Conservation (phyloP, 2,888 invertebrate genomes). For the Leptinotarsa haldemani region DNA sequence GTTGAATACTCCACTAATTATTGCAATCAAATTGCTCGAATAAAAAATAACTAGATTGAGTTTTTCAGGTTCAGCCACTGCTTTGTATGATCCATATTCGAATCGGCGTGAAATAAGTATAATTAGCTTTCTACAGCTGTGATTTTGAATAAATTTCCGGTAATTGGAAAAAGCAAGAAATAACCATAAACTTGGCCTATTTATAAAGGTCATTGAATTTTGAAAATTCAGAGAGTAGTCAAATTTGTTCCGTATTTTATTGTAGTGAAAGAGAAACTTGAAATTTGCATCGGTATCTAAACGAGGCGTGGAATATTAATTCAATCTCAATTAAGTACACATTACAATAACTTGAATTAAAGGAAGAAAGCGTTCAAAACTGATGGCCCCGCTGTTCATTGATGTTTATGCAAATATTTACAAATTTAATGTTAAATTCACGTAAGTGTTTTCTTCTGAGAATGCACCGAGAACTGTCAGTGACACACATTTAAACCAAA, state of each 20-base stretch:
- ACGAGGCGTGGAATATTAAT: slow-evolving; percentile 4
- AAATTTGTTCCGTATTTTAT: slow-evolving; percentile 3
- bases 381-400: neutral
- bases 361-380: slow-evolving; percentile 10
- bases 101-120: slow-evolving; percentile 11
- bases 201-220: slow-evolving; percentile 4
- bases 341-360: neutral
- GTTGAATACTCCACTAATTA: too few species aligned
- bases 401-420: slow-evolving; percentile 6
- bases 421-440: too few species aligned
- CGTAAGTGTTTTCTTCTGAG: too few species aligned
- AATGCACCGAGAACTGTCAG: too few species aligned
- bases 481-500: too few species aligned
- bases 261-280: slow-evolving; percentile 13
- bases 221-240: neutral
- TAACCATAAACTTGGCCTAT: slow-evolving; percentile 14
- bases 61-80: slow-evolving; percentile 8
- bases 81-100: slow-evolving; percentile 9
- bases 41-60: neutral
- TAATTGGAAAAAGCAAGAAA: slow-evolving; percentile 18
- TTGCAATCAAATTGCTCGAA: neutral
- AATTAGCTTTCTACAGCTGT: slow-evolving; percentile 20
- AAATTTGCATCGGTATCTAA: slow-evolving; percentile 3
- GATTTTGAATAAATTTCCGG: slow-evolving; percentile 15
- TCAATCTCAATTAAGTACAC: slow-evolving; percentile 5